Conservation (phyloP, 2,888 invertebrate species). For the Parochlus steinenii region DNA sequence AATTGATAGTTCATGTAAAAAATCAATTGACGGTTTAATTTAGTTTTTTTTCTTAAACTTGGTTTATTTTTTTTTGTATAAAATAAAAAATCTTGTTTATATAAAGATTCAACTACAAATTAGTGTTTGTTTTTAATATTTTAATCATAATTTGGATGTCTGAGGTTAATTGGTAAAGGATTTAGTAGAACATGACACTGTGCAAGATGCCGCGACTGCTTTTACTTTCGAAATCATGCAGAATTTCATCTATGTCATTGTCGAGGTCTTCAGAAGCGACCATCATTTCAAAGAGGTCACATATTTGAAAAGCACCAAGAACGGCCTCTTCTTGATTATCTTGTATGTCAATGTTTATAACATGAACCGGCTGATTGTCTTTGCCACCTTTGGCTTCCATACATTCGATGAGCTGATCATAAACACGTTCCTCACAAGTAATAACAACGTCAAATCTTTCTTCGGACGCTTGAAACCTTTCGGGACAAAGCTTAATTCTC, state of each 20-base stretch:
- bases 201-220: constrained; percentile 76
- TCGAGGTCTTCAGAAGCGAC: constrained; percentile 83
- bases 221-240: constrained; percentile 86
- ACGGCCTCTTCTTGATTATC: constrained; percentile 99
- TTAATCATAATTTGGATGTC: neutral
- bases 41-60: constrained; percentile 1
- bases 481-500: constrained; percentile 84
- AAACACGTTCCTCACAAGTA: constrained; percentile 95
- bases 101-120: no score
- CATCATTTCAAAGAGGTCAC: constrained; percentile 85
- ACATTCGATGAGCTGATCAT: constrained; percentile 93
- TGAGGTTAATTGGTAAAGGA: neutral
- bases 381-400: constrained; percentile 66
- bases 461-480: constrained; percentile 77
- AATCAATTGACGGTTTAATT: neutral
- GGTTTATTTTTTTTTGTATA: neutral
- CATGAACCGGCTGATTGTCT: constrained; percentile 79
- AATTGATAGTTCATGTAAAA: neutral
- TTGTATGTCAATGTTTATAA: constrained; percentile 96
- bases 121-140: no score
- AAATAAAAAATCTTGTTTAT: no score
- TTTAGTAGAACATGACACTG: constrained; percentile 85
- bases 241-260: constrained; percentile 91
- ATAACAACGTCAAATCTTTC: constrained; percentile 92
- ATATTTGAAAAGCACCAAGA: constrained; percentile 93